Evolutionary conservation across 2,888 invertebrate species (phyloP).

Genomic region (Campaea margaritaria): DNA sequence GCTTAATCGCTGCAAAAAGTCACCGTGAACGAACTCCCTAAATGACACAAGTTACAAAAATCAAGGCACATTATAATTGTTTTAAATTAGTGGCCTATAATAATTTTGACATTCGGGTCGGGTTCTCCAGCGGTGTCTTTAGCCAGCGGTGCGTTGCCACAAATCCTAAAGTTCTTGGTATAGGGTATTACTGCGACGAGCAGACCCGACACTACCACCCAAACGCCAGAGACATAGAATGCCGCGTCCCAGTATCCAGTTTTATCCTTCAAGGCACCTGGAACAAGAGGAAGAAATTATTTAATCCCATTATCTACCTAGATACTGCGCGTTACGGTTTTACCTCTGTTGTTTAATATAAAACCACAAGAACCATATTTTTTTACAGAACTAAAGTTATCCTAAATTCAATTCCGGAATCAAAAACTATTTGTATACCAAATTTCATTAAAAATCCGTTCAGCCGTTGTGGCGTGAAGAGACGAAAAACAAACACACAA

Average conservation of each 20-base stretch:
- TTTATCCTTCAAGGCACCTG: conserved; percentile 84
- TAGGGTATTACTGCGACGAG: conserved; percentile 88
- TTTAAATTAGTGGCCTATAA: conserved; percentile 70
- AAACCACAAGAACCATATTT: no score
- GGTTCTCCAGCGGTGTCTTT: conserved; percentile 77
- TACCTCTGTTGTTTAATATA: no score
- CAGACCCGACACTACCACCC: conserved; percentile 92
- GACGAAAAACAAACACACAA: no score
- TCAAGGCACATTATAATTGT: conserved; percentile 7
- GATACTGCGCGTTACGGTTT: no score
- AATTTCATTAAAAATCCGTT: no score
- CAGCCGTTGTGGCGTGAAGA: no score
- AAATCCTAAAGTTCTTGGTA: conserved; percentile 87
- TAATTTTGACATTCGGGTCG: conserved; percentile 76
- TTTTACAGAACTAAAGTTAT: no score
- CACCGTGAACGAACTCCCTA: no score
- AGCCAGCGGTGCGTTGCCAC: conserved; percentile 77
- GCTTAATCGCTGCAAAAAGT: no score
- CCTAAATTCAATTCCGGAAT: no score
- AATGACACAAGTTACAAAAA: conserved; percentile 16
- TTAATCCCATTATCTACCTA: background rate
- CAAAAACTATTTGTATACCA: no score
- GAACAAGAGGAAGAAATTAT: conserved; percentile 28
- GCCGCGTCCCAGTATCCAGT: conserved; percentile 91
- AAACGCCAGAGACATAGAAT: conserved; percentile 92